Base-by-base conservation (phyloP, 2,888 invertebrate genomes). In the Hemistola chrysoprasaria region DNA sequence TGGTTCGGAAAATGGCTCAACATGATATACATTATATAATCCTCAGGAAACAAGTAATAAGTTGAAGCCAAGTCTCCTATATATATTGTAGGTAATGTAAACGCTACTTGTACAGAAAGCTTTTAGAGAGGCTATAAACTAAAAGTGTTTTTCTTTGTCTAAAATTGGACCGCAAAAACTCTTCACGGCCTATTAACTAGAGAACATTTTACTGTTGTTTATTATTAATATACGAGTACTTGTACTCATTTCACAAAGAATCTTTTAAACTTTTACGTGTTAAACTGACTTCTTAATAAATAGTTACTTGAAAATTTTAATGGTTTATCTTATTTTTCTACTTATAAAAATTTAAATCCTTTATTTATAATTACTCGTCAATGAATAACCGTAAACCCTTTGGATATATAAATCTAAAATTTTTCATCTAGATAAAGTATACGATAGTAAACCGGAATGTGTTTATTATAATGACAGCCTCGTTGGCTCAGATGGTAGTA, bases 1-100 rank as follows among this genome's bases (percentile, higher is more conserved):
- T 74, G 62, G 70, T 51, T 58, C 57, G 61, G 66, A 72, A 78
- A 77, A 75, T 58, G 65, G 66, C 65, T 63, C 67, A 64, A 67
- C 71, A 71, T 74, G 74, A 80, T 64, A 64, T 75, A 75, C 79
- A 66, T n/a, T n/a, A 16, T 16, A 16, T 16, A 16, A 4, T 52
- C 66, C 62, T 52, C 57, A 66, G 75, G 73, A 78, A 78, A 71
- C 67, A 65, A 70, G 71, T 71, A 67, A 72, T 71, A 70, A 62
- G 65, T 55, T 63, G 72, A 63, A 73, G 73, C 64, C 71, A 66
- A 68, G 73, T 70, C 4, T n/a, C n/a, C n/a, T n/a, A n/a, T 73
- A 74, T 74, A 73, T 74, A 73, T 76, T 57, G 69, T 65, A 59
- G 63, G 66, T 64, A 71, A 73, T 64, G 59, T 64, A 65, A 65